Evolutionary conservation across 2,797 vertebrate genomes (phyloP).

Genomic region (Poeciliopsis presidionis): DNA sequence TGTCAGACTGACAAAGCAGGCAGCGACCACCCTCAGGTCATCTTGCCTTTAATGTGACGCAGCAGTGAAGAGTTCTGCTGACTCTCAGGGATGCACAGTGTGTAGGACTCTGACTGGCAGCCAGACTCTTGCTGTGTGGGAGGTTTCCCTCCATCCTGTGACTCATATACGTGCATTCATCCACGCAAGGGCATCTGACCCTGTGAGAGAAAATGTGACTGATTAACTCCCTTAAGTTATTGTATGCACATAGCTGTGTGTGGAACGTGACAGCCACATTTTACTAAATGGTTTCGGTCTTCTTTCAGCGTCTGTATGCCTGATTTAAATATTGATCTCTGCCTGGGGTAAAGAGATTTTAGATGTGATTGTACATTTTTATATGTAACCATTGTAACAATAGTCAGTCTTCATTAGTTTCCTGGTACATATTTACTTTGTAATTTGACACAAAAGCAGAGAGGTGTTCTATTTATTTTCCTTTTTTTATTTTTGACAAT

Average conservation of each 20-base stretch:
- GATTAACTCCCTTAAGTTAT: constrained; percentile 50
- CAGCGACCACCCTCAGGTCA: constrained; percentile 65
- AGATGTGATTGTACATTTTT: neutral
- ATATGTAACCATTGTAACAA: neutral
- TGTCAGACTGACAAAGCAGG: constrained; percentile 73
- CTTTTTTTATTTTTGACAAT: neutral
- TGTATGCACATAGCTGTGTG: constrained; percentile 9
- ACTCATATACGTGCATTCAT: constrained; percentile 46
- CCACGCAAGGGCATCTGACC: constrained; percentile 46
- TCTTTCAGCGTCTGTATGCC: neutral
- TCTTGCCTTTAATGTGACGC: constrained; percentile 65
- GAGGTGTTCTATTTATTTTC: neutral
- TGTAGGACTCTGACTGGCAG: constrained; percentile 62
- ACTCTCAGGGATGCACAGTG: constrained; percentile 56
- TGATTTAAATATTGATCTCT: neutral
- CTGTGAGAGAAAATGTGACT: constrained; percentile 46
- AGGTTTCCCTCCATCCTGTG: constrained; percentile 55
- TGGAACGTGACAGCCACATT: neutral
- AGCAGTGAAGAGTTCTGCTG: constrained; percentile 68
- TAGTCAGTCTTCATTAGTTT: neutral
- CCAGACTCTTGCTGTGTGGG: constrained; percentile 40
- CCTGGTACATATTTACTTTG: neutral
- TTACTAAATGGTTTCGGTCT: neutral
- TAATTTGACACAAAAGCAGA: neutral
- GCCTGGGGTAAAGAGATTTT: neutral